Evolutionary conservation across 2,888 invertebrate species (phyloP).

Genomic region (Epsilonema sp.): DNA sequence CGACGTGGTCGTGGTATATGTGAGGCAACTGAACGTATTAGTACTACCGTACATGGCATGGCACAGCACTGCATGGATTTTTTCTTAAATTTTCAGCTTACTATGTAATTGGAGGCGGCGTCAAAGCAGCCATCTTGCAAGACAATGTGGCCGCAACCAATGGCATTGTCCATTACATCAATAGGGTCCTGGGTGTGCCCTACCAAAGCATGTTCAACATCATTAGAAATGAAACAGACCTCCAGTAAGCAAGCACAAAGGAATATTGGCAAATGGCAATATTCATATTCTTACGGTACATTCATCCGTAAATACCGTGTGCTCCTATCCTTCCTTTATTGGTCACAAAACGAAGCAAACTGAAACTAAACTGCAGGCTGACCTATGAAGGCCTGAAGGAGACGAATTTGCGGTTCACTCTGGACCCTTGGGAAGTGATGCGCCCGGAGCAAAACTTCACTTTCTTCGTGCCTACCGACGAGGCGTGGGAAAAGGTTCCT

Average conservation of each 20-base stretch:
- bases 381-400: conserved; percentile 23
- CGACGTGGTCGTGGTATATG: too few species aligned
- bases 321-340: background rate
- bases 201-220: conserved; percentile 21
- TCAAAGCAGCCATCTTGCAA: conserved; percentile 23
- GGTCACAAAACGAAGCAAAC: background rate
- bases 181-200: conserved; percentile 27
- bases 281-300: background rate
- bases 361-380: conserved; percentile 12
- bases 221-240: conserved; percentile 20
- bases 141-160: conserved; percentile 28
- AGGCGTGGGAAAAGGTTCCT: conserved; percentile 60
- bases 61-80: background rate
- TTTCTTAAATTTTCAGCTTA: conserved; percentile 19
- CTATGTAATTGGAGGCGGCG: conserved; percentile 29
- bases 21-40: too few species aligned
- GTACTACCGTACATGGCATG: background rate
- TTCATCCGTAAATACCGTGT: background rate
- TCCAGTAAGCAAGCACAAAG: conserved; percentile 7
- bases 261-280: too few species aligned
- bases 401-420: conserved; percentile 20
- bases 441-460: conserved; percentile 45
- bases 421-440: conserved; percentile 29
- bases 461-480: conserved; percentile 71
- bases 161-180: conserved; percentile 29